These are phyloP conservation scores for Phylloscopus whistleri DNA, from an alignment of 2,113 vertebrate genomes.

Conservation along the genomic window DNA sequence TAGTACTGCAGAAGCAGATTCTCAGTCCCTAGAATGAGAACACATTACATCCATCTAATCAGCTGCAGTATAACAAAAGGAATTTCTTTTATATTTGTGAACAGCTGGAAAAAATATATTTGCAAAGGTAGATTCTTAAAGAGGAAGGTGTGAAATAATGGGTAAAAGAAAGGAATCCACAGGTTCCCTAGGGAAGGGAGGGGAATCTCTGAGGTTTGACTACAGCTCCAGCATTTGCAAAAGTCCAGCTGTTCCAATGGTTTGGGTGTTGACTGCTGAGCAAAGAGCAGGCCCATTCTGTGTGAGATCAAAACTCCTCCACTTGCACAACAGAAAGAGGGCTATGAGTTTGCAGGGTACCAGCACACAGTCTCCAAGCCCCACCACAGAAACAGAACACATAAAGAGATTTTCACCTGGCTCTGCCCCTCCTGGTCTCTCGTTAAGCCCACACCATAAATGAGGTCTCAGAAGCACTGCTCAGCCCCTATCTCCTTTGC, in stretches of 20 bases:
- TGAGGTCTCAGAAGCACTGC: not conserved
- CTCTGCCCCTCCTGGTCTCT: not conserved
- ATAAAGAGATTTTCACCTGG: not conserved
- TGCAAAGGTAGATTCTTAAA: not conserved
- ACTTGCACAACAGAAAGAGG: not conserved
- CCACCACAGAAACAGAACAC: not conserved
- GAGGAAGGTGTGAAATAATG: conserved; percentile 35
- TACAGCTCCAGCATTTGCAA: not conserved
- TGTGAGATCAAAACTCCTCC: not conserved
- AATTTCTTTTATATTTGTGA: not conserved
- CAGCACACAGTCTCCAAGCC: not conserved
- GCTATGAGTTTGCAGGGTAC: not conserved
- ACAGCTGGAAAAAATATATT: conserved; percentile 11
- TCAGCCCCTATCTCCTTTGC: not conserved
- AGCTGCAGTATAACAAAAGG: not conserved
- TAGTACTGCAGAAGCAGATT: not conserved
- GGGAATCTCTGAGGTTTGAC: not conserved
- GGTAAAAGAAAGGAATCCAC: not conserved
- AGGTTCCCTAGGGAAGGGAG: not conserved
- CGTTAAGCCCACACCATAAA: not conserved
- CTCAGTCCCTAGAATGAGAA: not conserved
- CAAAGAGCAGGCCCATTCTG: not conserved
- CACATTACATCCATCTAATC: not conserved
- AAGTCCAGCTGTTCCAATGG: not conserved
- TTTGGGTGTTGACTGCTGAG: not conserved